These are phyloP conservation scores for Aplocera efformata DNA, from an alignment of 2,888 invertebrate genomes.

Conservation along the genomic window DNA sequence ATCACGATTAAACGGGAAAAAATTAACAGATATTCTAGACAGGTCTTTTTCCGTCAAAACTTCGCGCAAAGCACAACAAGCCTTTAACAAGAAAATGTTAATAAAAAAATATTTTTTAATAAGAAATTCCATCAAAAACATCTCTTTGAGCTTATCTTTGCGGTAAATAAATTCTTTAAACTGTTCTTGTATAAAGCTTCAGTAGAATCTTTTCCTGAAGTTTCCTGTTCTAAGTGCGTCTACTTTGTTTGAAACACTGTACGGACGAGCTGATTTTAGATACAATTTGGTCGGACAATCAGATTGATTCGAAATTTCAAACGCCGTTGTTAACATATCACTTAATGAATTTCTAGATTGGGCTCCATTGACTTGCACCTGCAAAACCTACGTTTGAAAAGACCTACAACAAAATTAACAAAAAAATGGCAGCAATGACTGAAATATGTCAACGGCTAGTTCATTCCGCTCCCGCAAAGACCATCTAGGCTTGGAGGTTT, in stretches of 20 bases:
- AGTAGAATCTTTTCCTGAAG: slow-evolving; percentile 25
- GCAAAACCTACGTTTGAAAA: too few species aligned
- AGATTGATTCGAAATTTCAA: too few species aligned
- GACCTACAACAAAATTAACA: too few species aligned
- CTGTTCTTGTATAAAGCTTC: slow-evolving; percentile 23
- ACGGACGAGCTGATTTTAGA: slow-evolving; percentile 1
- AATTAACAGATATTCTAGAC: not conserved
- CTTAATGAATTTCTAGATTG: too few species aligned
- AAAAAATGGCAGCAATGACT: too few species aligned
- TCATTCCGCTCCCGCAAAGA: too few species aligned
- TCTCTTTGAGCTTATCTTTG: slow-evolving; percentile 37
- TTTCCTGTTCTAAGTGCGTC: slow-evolving; percentile 18
- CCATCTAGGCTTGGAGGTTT: too few species aligned
- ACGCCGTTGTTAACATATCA: too few species aligned
- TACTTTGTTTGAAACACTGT: slow-evolving; percentile 9
- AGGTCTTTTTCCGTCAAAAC: slow-evolving; percentile 11
- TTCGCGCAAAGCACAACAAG: slow-evolving; percentile 4
- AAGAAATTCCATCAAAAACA: slow-evolving; percentile 24
- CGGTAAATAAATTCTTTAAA: slow-evolving; percentile 48
- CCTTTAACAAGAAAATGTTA: slow-evolving; percentile 3
- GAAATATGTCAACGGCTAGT: too few species aligned
- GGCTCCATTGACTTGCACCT: too few species aligned
- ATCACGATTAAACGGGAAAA: not conserved
- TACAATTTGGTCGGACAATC: too few species aligned
- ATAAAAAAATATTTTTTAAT: slow-evolving; percentile 25